Percentiles rank a stretch among this genome's conserved stretches.
phyloP scores from a whole-genome alignment of 2,113 vertebrate genomes.

The Tragelaphus buxtoni region DNA sequence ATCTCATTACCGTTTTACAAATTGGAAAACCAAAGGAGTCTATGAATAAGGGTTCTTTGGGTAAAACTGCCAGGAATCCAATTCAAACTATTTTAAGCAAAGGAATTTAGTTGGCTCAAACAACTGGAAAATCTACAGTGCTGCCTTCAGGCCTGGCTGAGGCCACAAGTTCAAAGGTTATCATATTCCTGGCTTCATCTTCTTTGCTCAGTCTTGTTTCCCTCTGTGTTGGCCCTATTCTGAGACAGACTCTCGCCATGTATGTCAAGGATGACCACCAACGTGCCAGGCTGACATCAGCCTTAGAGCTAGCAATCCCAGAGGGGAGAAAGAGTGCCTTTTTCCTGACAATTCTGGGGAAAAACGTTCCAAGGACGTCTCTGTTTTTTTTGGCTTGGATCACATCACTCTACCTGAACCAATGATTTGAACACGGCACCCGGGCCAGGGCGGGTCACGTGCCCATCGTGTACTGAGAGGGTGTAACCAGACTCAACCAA shows the following conservation, averaged over 20 bases:
- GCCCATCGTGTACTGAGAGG: neutral
- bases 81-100: neutral
- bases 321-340: neutral
- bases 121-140: neutral
- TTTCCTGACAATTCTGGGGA: neutral
- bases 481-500: neutral
- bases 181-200: neutral
- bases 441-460: neutral
- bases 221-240: neutral
- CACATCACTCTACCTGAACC: neutral
- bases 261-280: neutral
- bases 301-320: neutral
- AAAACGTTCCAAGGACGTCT: neutral
- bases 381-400: neutral
- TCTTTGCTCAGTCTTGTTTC: neutral
- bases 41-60: neutral
- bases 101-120: conserved; percentile 4
- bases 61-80: neutral
- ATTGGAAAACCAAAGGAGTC: neutral
- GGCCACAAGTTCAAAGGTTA: neutral
- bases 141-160: neutral
- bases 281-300: neutral
- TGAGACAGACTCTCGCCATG: neutral
- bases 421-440: neutral
- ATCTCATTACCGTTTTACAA: neutral